Evolutionary conservation across 2,113 vertebrate genomes (phyloP), one percentile per base, ranked within the genome.

Genomic region (Butastur rufipennis): DNA sequence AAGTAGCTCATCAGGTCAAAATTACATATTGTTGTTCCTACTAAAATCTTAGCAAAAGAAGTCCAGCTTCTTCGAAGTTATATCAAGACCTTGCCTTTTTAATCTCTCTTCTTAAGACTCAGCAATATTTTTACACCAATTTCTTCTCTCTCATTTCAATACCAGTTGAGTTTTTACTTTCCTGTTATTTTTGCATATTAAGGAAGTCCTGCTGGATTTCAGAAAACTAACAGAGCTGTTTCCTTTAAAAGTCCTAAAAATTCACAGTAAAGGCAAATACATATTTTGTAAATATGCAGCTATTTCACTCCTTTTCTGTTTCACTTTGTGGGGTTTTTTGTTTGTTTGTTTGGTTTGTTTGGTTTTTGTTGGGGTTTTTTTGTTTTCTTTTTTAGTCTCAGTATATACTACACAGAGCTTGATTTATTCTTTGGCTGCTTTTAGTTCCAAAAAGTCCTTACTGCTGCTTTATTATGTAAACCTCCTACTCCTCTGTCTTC

Each of bases 391-490:
- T 79, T 59, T 50, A 13, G 65, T 48, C n/a, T 86, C 67, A 67
- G 27, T 38, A 56, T 74, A 67, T 26, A 55, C 25, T 65, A 74
- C 22, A 75, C 17, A 88, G 17, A 62, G 32, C 13, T 84, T 81
- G 36, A 74, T 47, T 87, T 83, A 62, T 65, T 87, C 63, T 94
- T 62, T 29, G n/a, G 13, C 36, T 81, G 80, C 32, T 93, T 86
- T 63, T 59, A 81, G 31, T 74, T 94, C 26, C 5, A 13, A 59
- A 59, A 86, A 25, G 47, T 83, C 67, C 80, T 94, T 68, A 85
- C 20, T 75, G 56, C 38, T 80, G 43, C 32, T 93, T 79, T 94
- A 86, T 82, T 91, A 95, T 74, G 70, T 61, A 95, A 93, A 81
- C 65, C 48, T 95, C 73, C 89, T 40, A 78, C 52, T 90, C 68